phyloP scores from a whole-genome alignment of 2,113 vertebrate genomes.

The Stegostoma tigrinum region DNA sequence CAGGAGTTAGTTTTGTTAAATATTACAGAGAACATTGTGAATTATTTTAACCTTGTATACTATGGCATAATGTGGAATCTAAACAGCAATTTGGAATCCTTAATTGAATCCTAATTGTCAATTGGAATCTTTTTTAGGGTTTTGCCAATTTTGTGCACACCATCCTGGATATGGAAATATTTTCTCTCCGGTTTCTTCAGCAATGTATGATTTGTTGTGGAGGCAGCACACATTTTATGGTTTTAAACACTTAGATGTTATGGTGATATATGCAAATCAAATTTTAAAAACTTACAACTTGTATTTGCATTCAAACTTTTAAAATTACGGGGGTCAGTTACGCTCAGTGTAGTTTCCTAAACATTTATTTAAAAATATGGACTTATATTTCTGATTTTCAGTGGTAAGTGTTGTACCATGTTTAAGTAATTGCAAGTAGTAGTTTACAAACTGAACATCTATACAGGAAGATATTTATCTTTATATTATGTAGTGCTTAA shows the following conservation, averaged over 20 bases:
- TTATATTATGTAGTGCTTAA: background rate
- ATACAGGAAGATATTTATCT: background rate
- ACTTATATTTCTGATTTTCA: background rate
- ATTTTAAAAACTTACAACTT: background rate
- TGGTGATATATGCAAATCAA: background rate
- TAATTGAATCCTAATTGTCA: background rate
- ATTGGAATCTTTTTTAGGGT: background rate
- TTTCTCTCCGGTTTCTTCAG: background rate
- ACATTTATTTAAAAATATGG: background rate
- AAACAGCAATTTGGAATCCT: background rate
- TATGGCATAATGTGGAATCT: background rate
- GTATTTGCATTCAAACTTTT: background rate
- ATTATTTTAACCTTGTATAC: background rate
- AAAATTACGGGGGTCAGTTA: background rate
- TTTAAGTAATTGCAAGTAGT: background rate
- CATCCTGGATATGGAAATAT: background rate
- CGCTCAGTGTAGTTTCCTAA: background rate
- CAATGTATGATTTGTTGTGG: too few species aligned
- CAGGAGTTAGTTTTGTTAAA: background rate
- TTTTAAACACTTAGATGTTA: background rate
- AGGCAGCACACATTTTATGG: background rate
- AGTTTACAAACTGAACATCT: background rate
- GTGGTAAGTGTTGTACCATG: background rate
- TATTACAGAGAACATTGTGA: background rate
- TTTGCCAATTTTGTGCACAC: background rate